These are phyloP conservation scores for Buathra laborator DNA, from an alignment of 2,888 invertebrate species.

Conservation along the genomic window DNA sequence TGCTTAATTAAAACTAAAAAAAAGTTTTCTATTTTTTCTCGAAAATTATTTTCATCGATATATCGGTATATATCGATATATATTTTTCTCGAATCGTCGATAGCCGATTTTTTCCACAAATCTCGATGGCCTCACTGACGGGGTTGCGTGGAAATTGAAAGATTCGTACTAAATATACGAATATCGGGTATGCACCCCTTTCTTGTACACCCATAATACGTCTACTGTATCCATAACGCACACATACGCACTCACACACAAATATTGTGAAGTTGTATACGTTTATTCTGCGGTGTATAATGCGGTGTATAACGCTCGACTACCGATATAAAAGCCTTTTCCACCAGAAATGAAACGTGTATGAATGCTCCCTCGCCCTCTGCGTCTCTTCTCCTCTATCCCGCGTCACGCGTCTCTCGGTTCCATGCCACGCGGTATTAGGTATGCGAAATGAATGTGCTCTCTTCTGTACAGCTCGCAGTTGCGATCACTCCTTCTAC, in stretches of 20 bases:
- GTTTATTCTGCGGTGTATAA: slow-evolving; percentile 32
- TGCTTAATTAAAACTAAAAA: neutral
- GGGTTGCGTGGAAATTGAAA: slow-evolving; percentile 75
- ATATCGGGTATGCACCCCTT: slow-evolving; percentile 17
- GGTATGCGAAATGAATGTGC: slow-evolving; percentile 81
- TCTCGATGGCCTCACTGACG: neutral
- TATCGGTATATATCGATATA: neutral
- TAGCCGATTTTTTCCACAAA: neutral
- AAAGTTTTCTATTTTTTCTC: neutral
- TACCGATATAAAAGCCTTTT: slow-evolving; percentile 69
- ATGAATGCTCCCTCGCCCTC: slow-evolving; percentile 73
- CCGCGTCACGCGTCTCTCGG: slow-evolving; percentile 67
- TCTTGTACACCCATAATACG: slow-evolving; percentile 10
- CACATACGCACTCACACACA: neutral
- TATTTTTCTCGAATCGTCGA: neutral
- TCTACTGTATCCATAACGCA: neutral
- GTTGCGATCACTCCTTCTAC: slow-evolving; percentile 55
- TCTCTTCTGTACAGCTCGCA: slow-evolving; percentile 54
- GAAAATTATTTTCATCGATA: neutral
- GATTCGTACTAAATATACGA: slow-evolving; percentile 54
- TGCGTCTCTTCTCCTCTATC: slow-evolving; percentile 31
- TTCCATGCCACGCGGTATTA: slow-evolving; percentile 75
- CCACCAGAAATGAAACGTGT: slow-evolving; percentile 76
- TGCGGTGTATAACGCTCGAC: slow-evolving; percentile 57
- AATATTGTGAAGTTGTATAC: slow-evolving; percentile 18